Base-by-base conservation (phyloP, 2,797 vertebrate genomes). In the Pangasius mekongensis region DNA sequence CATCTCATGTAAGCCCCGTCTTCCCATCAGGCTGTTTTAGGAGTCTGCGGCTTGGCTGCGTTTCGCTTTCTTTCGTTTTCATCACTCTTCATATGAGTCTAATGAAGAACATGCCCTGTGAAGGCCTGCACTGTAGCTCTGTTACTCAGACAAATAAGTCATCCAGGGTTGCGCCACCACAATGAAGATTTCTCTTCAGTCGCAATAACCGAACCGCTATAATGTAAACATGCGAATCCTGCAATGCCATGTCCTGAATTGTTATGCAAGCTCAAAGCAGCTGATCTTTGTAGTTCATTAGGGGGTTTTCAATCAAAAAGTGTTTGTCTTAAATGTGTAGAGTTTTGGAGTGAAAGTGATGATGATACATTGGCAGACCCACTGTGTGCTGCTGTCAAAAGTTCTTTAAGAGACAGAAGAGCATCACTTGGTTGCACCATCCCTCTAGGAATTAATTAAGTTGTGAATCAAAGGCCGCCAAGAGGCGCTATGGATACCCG, bases 381-480 rank as follows among this genome's bases (percentile, higher is more conserved):
- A 33, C 52, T 33, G 84, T 62, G 69, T 89, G 83, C 39, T 20
- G 56, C 91, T 92, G 91, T 92, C 89, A 89, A 43, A 88, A 80
- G 62, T 84, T 91, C 89, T 90, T 83, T 81, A 81, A 81, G 74
- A 88, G 64, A 83, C 88, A 33, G 62, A 81, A 83, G 80, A 86
- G 74, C 87, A 86, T 89, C 89, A 89, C 91, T 87, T 69, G 87
- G 89, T 88, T 89, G 82, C 87, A 56, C 47, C 80, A 76, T 90
- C 89, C 93, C 93, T 94, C 91, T 91, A 95, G 93, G 93, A 95
- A 93, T 94, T 94, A 93, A 95, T 96, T 95, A 95, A 92, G 90
- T 91, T 82, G 81, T 47, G 87, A 93, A 94, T 95, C 95, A 95
- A 95, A 95, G 94, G 83, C 22, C 60, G 81, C 89, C 92, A 90